These are phyloP conservation scores for Campoletis sonorensis DNA, from an alignment of 1,140 invertebrate species.

Conservation along the genomic window DNA sequence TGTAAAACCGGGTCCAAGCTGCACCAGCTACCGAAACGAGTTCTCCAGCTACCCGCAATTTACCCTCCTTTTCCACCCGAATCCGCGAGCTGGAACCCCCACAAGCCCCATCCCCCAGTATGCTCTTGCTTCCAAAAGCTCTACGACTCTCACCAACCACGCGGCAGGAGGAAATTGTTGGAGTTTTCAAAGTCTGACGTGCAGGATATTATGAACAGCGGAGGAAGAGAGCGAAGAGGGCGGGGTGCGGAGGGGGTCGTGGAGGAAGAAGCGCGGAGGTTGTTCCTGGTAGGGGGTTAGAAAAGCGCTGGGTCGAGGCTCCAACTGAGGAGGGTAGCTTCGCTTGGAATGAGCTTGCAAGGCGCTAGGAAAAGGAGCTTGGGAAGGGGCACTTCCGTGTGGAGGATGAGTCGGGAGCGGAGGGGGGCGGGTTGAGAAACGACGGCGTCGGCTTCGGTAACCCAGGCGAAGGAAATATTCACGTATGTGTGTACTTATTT, in stretches of 20 bases:
- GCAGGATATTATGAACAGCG: conserved; percentile 77
- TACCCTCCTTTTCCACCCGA: background rate
- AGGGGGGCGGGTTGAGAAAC: conserved; percentile 41
- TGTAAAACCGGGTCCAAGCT: background rate
- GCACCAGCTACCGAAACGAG: background rate
- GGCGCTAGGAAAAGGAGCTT: conserved; percentile 39
- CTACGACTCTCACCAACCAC: conserved; percentile 71
- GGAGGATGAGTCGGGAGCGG: conserved; percentile 38
- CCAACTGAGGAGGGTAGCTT: conserved; percentile 40
- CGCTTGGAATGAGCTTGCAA: conserved; percentile 42
- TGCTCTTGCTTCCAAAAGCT: conserved; percentile 54
- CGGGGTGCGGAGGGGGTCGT: conserved; percentile 45
- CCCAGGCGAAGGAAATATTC: conserved; percentile 47
- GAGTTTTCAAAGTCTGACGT: conserved; percentile 78
- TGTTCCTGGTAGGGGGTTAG: conserved; percentile 41
- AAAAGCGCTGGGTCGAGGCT: conserved; percentile 38
- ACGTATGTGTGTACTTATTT: background rate
- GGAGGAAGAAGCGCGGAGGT: conserved; percentile 57
- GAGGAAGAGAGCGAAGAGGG: conserved; percentile 53
- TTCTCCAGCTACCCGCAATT: conserved; percentile 13
- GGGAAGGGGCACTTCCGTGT: conserved; percentile 7
- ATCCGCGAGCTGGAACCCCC: conserved; percentile 51
- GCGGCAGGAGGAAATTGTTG: conserved; percentile 77
- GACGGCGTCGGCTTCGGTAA: conserved; percentile 44
- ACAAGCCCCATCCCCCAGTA: conserved; percentile 57